These are phyloP conservation scores for Anastatus disparis DNA, from an alignment of 1,140 invertebrate genomes.

Conservation along the genomic window DNA sequence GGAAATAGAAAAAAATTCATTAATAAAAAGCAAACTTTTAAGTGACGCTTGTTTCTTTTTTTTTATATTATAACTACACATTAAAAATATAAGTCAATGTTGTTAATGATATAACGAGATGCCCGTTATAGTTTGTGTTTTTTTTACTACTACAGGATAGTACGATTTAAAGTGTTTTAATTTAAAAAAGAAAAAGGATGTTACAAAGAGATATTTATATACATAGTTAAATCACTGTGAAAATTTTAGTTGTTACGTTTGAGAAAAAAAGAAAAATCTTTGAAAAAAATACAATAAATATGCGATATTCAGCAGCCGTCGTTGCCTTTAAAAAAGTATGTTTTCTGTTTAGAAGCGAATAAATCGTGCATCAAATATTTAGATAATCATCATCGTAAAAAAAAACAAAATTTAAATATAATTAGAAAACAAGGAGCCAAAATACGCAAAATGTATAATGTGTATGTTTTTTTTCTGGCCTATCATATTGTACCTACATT, in stretches of 20 bases:
- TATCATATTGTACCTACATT: background rate
- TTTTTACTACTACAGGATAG: no score
- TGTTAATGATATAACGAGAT: no score
- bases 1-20: background rate
- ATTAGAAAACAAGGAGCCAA: background rate
- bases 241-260: background rate
- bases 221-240: background rate
- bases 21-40: background rate
- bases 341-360: background rate
- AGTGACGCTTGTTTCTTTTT: background rate
- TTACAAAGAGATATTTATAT: background rate
- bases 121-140: no score
- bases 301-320: background rate
- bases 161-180: no score
- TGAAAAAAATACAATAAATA: background rate
- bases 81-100: no score
- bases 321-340: conserved; percentile 7
- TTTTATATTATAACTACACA: background rate
- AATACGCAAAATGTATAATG: background rate
- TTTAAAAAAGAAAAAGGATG: background rate
- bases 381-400: background rate
- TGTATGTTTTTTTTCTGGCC: background rate
- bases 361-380: background rate
- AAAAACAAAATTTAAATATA: background rate
- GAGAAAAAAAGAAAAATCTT: no score